Conservation (phyloP, 2,113 vertebrate genomes). For the Gavialis gangeticus region DNA sequence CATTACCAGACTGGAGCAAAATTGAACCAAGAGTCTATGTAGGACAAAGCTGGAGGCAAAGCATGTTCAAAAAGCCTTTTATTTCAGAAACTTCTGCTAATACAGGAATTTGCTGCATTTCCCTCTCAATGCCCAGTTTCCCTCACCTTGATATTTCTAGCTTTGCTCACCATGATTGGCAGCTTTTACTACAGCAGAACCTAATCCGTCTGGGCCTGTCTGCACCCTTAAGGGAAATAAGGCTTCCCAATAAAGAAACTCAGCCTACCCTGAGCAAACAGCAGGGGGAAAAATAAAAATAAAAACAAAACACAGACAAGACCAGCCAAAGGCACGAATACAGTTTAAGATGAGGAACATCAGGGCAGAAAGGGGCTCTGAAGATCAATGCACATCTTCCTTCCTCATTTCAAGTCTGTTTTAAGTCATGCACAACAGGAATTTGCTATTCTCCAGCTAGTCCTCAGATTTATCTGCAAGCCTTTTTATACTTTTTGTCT, state of each 20-base stretch:
- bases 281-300: neutral
- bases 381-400: neutral
- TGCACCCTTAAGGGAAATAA: neutral
- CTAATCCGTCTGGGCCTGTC: neutral
- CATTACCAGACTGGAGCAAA: conserved; percentile 44
- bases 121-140: neutral
- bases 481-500: neutral
- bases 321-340: neutral
- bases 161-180: conserved; percentile 14
- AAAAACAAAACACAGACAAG: neutral
- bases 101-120: conserved; percentile 3
- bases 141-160: conserved; percentile 23
- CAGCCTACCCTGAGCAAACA: neutral
- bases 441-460: neutral
- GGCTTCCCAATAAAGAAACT: conserved; percentile 20
- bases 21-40: conserved; percentile 43
- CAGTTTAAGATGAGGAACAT: neutral
- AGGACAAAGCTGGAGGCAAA: conserved; percentile 56
- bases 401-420: neutral
- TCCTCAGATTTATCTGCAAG: neutral
- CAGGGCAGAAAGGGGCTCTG: neutral
- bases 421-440: neutral
- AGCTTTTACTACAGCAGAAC: conserved; percentile 54
- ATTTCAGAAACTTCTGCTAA: conserved; percentile 53
- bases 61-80: conserved; percentile 39